These are phyloP conservation scores for Cygnus olor DNA, from an alignment of 2,797 vertebrate genomes.

Conservation along the genomic window DNA sequence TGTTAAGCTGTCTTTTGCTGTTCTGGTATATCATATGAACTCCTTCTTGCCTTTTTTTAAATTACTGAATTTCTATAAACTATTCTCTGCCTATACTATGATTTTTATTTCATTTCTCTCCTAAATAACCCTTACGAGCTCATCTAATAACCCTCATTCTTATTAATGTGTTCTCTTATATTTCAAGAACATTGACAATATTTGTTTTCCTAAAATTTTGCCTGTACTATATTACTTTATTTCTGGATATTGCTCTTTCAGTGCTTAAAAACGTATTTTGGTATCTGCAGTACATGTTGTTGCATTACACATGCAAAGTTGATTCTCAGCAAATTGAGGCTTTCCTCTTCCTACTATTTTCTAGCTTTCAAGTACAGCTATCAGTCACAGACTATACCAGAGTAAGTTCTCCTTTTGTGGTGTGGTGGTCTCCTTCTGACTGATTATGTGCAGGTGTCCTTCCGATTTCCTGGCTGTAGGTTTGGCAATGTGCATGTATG, in stretches of 20 bases:
- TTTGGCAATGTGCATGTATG: not conserved
- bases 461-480: not conserved
- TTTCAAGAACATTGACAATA: not conserved
- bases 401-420: not conserved
- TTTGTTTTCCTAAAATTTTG: not conserved
- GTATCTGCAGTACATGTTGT: not conserved
- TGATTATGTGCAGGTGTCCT: not conserved
- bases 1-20: not conserved
- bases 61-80: not conserved
- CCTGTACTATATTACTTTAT: not conserved
- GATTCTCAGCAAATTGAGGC: not conserved
- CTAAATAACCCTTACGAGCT: not conserved
- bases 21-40: not conserved
- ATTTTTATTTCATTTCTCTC: not conserved
- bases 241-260: not conserved
- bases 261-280: not conserved
- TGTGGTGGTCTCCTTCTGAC: not conserved
- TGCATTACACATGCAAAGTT: not conserved
- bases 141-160: not conserved
- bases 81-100: not conserved
- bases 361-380: not conserved
- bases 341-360: not conserved
- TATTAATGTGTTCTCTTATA: accelerated
- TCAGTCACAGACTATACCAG: not conserved
- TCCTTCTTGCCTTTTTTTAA: not conserved